These are phyloP conservation scores for Drosophila stalkeri DNA, from an alignment of 2,888 invertebrate genomes.

Conservation along the genomic window DNA sequence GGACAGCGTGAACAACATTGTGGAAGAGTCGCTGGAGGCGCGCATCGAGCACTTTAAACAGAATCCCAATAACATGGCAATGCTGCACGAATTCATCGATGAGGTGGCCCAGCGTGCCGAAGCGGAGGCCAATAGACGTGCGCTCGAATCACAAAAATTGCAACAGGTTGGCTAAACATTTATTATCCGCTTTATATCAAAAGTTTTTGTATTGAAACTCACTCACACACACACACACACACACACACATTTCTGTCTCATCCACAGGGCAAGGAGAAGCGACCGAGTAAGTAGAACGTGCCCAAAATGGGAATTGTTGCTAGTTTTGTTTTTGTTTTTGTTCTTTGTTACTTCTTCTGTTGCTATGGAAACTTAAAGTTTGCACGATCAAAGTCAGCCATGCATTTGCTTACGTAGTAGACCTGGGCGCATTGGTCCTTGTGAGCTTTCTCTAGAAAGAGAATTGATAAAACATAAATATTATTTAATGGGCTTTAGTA, in stretches of 20 bases:
- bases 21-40: constrained; percentile 83
- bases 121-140: constrained; percentile 87
- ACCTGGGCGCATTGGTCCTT: constrained; percentile 81
- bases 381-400: constrained; percentile 74
- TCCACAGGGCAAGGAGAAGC: constrained; percentile 79
- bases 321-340: neutral
- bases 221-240: neutral
- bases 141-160: constrained; percentile 85
- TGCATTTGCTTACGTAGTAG: constrained; percentile 80
- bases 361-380: constrained; percentile 80
- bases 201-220: constrained; percentile 11
- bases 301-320: neutral
- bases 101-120: constrained; percentile 88
- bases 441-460: constrained; percentile 76
- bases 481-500: constrained; percentile 5
- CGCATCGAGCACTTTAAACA: constrained; percentile 87
- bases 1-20: constrained; percentile 56
- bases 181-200: constrained; percentile 31
- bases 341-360: constrained; percentile 5
- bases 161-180: constrained; percentile 84
- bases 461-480: neutral
- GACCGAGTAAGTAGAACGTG: constrained; percentile 77
- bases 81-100: constrained; percentile 87
- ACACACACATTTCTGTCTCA: neutral
- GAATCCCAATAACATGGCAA: constrained; percentile 87